Evolutionary conservation across 2,113 vertebrate genomes (phyloP).

Genomic region (Amia ocellicauda): DNA sequence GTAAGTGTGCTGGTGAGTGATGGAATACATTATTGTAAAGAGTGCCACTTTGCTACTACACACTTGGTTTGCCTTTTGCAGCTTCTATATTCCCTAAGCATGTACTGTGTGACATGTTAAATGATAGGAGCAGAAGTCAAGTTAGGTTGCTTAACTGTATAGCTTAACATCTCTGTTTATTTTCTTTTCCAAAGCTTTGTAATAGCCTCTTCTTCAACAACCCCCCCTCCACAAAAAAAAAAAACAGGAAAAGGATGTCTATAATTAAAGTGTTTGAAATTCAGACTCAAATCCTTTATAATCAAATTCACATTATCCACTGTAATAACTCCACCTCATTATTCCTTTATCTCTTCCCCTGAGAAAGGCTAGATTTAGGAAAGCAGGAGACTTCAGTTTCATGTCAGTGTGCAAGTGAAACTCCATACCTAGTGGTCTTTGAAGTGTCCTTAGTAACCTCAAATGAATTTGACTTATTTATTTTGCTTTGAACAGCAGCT

Average conservation of each 20-base stretch:
- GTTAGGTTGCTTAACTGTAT: no score
- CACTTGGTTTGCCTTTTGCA: no score
- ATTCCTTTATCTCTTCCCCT: neutral
- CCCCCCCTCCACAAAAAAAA: neutral
- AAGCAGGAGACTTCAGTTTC: slow-evolving; percentile 4
- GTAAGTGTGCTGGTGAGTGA: no score
- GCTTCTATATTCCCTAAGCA: no score
- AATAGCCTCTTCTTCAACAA: slow-evolving; percentile 15
- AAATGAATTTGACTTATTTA: slow-evolving; percentile 6
- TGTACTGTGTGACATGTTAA: no score
- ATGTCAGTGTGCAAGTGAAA: slow-evolving; percentile 20
- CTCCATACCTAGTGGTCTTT: slow-evolving; percentile 13
- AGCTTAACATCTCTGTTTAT: neutral
- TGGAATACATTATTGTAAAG: no score
- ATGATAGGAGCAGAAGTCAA: no score
- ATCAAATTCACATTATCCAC: neutral
- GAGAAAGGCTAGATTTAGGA: slow-evolving; percentile 4
- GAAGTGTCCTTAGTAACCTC: slow-evolving; percentile 8
- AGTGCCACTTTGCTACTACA: no score
- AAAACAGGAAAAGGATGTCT: no score
- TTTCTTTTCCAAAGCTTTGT: slow-evolving; percentile 31
- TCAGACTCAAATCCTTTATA: no score
- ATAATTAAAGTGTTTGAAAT: neutral
- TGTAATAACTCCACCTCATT: neutral
- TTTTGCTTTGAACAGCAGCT: slow-evolving; percentile 18